A percentile compares a stretch with the other conserved stretches of the same genome.
Evolutionary conservation across 2,888 invertebrate species (phyloP).

Genomic region (Eudasyphora cyanicolor): DNA sequence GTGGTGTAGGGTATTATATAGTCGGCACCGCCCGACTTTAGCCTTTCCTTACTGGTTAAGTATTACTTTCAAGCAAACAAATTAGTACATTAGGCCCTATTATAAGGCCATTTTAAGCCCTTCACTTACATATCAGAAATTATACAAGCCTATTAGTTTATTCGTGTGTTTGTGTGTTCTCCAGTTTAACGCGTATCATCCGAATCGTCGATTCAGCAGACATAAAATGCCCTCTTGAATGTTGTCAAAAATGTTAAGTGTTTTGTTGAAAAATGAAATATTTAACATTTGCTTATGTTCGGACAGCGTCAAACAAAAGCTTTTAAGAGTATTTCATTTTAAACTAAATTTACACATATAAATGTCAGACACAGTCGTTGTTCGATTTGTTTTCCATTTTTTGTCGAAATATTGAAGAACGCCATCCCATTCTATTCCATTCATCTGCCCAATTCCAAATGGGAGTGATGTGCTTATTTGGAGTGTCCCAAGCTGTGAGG

Average conservation of each 20-base stretch:
- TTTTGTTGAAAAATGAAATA: conserved; percentile 53
- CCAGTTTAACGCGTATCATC: conserved; percentile 7
- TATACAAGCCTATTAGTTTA: too few species aligned
- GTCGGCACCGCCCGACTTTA: too few species aligned
- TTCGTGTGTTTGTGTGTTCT: not conserved
- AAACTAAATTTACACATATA: not conserved
- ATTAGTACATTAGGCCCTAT: too few species aligned
- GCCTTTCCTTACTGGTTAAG: too few species aligned
- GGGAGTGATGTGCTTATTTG: not conserved
- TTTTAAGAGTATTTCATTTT: conserved; percentile 9
- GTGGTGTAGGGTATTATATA: too few species aligned
- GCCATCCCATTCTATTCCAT: not conserved
- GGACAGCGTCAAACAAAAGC: conserved; percentile 39
- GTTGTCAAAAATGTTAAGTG: conserved; percentile 60
- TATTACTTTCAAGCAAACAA: too few species aligned
- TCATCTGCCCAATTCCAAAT: not conserved
- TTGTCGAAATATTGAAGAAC: conserved; percentile 5
- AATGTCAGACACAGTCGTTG: not conserved
- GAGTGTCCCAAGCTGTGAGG: not conserved
- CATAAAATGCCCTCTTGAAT: not conserved
- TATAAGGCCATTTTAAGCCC: too few species aligned
- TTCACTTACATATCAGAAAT: too few species aligned
- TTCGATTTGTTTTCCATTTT: not conserved
- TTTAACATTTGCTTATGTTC: conserved; percentile 55
- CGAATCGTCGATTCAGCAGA: not conserved